Conservation (phyloP, 92 coral and sea anemone genomes). For the Muricea muricata region DNA sequence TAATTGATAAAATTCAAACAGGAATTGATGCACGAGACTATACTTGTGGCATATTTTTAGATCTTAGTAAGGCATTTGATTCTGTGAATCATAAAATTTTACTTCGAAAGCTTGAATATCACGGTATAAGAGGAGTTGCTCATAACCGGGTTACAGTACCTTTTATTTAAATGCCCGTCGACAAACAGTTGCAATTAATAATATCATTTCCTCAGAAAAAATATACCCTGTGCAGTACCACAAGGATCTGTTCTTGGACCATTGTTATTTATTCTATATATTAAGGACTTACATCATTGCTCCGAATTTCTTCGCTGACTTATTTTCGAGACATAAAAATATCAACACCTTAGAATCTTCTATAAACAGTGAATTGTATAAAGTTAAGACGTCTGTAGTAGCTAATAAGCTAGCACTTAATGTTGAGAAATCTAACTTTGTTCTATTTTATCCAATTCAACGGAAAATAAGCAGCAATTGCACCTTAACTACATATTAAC, state of each 20-base stretch:
- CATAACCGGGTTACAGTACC: background rate
- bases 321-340: background rate
- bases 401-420: background rate
- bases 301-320: background rate
- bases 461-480: background rate
- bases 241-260: conserved; percentile 16
- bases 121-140: conserved; percentile 13
- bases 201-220: background rate
- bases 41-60: background rate
- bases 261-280: background rate
- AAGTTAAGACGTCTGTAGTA: background rate
- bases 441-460: conserved; percentile 27
- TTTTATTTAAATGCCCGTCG: background rate
- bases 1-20: conserved; percentile 9
- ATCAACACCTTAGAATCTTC: background rate
- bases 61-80: too few relatives aligned
- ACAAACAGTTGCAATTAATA: background rate
- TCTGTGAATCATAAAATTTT: background rate
- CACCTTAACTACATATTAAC: background rate
- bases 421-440: conserved; percentile 23
- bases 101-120: background rate
- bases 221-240: conserved; percentile 9
- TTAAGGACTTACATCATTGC: background rate
- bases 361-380: background rate
- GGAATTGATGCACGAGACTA: conserved; percentile 7